Conservation (phyloP, 1,140 invertebrate species). For the Hyles vespertilio region DNA sequence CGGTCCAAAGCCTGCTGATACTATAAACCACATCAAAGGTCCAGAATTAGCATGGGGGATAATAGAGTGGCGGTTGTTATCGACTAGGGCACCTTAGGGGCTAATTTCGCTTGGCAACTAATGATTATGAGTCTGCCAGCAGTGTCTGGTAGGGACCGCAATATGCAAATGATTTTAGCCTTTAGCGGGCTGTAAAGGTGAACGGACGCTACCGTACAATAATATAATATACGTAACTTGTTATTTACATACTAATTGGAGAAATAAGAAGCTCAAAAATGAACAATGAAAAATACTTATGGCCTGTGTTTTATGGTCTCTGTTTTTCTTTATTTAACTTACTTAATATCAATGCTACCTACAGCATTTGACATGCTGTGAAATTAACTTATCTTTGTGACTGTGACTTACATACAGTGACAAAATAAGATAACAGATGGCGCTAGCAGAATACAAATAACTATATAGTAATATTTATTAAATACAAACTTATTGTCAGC, state of each 20-base stretch:
- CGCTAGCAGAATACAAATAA: too few species aligned
- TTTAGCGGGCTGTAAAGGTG: constrained; percentile 39
- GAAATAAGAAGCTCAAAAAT: not conserved
- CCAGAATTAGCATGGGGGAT: constrained; percentile 65
- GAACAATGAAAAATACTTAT: not conserved
- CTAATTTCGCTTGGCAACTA: constrained; percentile 64
- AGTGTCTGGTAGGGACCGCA: constrained; percentile 39
- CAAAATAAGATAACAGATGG: too few species aligned
- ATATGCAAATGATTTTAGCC: constrained; percentile 71
- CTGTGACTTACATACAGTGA: too few species aligned
- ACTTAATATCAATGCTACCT: too few species aligned
- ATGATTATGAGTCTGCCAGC: constrained; percentile 55
- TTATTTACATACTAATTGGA: not conserved
- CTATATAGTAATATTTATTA: too few species aligned
- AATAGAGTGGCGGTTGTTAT: constrained; percentile 59
- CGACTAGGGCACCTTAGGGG: constrained; percentile 64
- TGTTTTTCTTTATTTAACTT: too few species aligned
- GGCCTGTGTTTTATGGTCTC: too few species aligned
- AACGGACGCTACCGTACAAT: constrained; percentile 46
- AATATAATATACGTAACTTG: constrained; percentile 25
- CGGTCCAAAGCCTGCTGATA: constrained; percentile 36
- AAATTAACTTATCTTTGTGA: too few species aligned
- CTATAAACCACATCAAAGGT: constrained; percentile 64
- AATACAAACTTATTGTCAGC: too few species aligned
- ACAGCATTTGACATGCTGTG: too few species aligned